Evolutionary conservation across 2,797 vertebrate genomes (phyloP), one percentile per base, ranked within the genome.

Genomic region (Atherinosoma microstoma): DNA sequence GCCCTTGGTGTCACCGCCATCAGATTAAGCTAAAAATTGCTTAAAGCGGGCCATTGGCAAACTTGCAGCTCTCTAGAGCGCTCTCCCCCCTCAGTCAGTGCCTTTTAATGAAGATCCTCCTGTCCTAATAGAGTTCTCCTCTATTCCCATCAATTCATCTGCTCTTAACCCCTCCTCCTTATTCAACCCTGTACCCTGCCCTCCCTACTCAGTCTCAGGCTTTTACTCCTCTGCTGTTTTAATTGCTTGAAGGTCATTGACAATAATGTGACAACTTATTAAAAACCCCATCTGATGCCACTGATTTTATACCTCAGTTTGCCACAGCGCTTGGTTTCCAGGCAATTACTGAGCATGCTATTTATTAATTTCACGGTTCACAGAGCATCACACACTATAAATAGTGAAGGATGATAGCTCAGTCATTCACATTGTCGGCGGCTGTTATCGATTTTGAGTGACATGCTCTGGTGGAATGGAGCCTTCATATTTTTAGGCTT

Each of bases 301-400:
- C 75, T 88, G 91, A 92, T 93, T 94, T 94, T 92, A 92, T 92
- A 92, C 91, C 90, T 92, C 89, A 85, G 87, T 91, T 79, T 88
- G 80, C 90, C 91, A 92, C 92, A 87, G 86, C 69, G 63, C 91
- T 93, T 91, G 89, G 91, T 94, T 94, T 93, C 89, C 85, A 93
- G 80, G 93, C 93, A 95, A 95, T 95, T 94, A 95, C 92, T 61
- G 92, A 91, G 92, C 90, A 83, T 94, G 89, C 93, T 95, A 94
- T 95, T 95, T 95, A 95, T 95, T 95, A 93, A 94, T 95, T 95
- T 95, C 93, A 94, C n/a, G 90, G 94, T 94, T 94, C 94, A 94
- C 78, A 51, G 89, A 91, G 89, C 92, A 94, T 94, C 93, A 91
- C 89, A 87, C 85, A 85, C 91, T 94, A 93, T 94, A 94, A 95